phyloP scores from a whole-genome alignment of 2,888 invertebrate genomes.

The Rhyacophila evoluta region DNA sequence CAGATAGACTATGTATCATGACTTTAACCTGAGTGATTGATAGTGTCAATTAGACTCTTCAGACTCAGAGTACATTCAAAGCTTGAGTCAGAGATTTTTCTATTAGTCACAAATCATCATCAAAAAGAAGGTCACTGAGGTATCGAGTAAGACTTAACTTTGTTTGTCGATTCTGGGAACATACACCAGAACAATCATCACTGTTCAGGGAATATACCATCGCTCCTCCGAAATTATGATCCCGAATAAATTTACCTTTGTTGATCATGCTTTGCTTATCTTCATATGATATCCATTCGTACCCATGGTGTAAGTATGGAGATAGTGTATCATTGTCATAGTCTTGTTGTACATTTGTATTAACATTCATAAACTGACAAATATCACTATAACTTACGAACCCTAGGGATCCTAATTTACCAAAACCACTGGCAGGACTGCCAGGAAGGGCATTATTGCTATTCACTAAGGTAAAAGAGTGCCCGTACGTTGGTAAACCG shows the following conservation, averaged over 20 bases:
- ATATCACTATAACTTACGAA: constrained; percentile 79
- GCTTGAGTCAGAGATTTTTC: constrained; percentile 57
- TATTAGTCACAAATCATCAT: constrained; percentile 59
- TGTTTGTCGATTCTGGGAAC: constrained; percentile 59
- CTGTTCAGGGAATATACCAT: constrained; percentile 88
- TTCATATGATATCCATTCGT: constrained; percentile 89
- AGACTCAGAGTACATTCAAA: constrained; percentile 50
- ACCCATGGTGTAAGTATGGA: constrained; percentile 78
- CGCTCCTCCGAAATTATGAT: constrained; percentile 78
- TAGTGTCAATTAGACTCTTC: too few species aligned
- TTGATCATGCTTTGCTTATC: constrained; percentile 76
- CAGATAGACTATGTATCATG: too few species aligned
- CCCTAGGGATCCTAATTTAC: constrained; percentile 76
- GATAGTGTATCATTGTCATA: constrained; percentile 80
- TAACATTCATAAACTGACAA: constrained; percentile 74
- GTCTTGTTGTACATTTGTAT: constrained; percentile 65
- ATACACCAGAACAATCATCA: constrained; percentile 79
- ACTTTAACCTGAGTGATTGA: neutral
- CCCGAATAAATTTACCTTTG: constrained; percentile 77
- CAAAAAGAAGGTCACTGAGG: constrained; percentile 57
- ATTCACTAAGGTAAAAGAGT: constrained; percentile 80
- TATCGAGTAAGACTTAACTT: constrained; percentile 63
- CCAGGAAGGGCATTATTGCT: constrained; percentile 74
- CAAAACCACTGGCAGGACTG: constrained; percentile 79
- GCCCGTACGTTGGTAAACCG: constrained; percentile 91